Percentiles rank a stretch among this genome's conserved stretches.
These are phyloP conservation scores for Acanthosoma haemorrhoidale DNA, from an alignment of 2,888 invertebrate species.

Conservation along the genomic window DNA sequence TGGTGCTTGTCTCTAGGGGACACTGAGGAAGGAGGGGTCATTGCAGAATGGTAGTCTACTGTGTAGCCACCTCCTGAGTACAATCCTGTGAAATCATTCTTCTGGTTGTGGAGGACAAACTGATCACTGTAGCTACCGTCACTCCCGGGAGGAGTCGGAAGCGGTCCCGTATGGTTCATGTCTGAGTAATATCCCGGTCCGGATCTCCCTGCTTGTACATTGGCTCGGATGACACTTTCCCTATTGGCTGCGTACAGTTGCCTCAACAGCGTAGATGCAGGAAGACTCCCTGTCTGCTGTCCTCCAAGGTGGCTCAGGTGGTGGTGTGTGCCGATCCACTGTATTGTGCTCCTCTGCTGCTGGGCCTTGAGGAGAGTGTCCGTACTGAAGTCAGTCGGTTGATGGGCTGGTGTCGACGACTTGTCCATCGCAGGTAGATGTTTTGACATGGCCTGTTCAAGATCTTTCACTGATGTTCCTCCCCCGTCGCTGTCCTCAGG, in stretches of 20 bases:
- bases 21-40: constrained; percentile 96
- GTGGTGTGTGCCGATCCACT: constrained; percentile 75
- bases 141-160: constrained; percentile 87
- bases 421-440: constrained; percentile 61
- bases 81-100: constrained; percentile 55
- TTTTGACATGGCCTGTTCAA: constrained; percentile 95
- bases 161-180: constrained; percentile 63
- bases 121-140: constrained; percentile 69
- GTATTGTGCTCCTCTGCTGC: constrained; percentile 75
- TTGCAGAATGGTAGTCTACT: constrained; percentile 83
- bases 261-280: constrained; percentile 81
- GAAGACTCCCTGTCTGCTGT: constrained; percentile 54
- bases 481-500: constrained; percentile 41
- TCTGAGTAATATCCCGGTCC: constrained; percentile 52
- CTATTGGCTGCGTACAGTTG: constrained; percentile 89
- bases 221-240: constrained; percentile 91
- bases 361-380: constrained; percentile 77
- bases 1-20: constrained; percentile 82
- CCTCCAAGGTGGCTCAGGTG: constrained; percentile 53
- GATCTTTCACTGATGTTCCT: constrained; percentile 71
- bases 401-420: constrained; percentile 37
- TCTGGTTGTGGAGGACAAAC: constrained; percentile 48
- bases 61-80: constrained; percentile 54
- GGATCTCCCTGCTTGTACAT: constrained; percentile 53
- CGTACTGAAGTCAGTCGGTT: constrained; percentile 76